Evolutionary conservation across 2,797 vertebrate genomes (phyloP), one percentile per base, ranked within the genome.

Genomic region (Anniella stebbinsi): DNA sequence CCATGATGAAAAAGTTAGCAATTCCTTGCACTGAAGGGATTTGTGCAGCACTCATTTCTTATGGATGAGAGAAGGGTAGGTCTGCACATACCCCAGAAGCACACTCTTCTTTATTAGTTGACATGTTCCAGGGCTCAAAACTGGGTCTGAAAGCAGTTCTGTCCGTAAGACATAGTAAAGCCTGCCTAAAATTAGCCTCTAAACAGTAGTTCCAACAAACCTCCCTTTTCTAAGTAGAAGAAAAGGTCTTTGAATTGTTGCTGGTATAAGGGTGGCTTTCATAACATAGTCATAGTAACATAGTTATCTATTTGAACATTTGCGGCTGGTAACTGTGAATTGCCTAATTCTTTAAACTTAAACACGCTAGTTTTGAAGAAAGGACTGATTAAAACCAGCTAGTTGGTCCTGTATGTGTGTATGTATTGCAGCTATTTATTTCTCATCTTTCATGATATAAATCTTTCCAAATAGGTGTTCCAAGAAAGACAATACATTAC

Each of bases 31-130:
- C 38, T 93, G 86, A 76, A 83, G 23, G 76, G 84, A 89, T 91
- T 93, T 95, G 87, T 93, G 93, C 88, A 93, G 23, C 12, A 25
- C 3, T 87, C 17, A 78, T 78, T 67, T 18, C 6, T n/a, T 10
- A 51, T 36, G 23, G 41, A 4, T 60, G 28, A 87, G 36, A 38
- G 21, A 77, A 57, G 41, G 92, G 89, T 94, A 95, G 92, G 88
- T 93, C 78, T 93, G 36, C 95, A 60, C 25, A 33, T 87, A 48
- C 17, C 6, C 38, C 33, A 75, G 57, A 86, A n/a, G 18, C 75
- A 33, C 17, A 25, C 54, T 25, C 7, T 36, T 36, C 80, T 23
- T 66, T 12, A 13, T 67, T 66, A 25, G 4, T 51, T n/a, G 30
- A n/a, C 30, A 51, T 57, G 33, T 54, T 36, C 45, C 18, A 18